Evolutionary conservation across 2,797 vertebrate species (phyloP), one percentile per base, ranked within the genome.

Genomic region (Lindbergichthys nudifrons): DNA sequence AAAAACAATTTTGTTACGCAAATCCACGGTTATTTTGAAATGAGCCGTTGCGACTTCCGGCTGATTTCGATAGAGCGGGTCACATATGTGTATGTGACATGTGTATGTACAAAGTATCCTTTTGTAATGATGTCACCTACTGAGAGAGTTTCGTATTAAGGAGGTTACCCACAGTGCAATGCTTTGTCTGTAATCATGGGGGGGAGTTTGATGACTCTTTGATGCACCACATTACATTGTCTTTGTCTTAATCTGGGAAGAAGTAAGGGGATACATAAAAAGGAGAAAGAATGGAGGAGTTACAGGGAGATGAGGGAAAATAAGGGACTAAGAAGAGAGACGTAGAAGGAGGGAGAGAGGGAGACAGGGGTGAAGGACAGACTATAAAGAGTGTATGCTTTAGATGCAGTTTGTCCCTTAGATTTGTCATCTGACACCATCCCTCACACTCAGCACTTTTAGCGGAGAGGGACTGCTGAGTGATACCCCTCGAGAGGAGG

Each of bases 401-500:
- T 87, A 85, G 78, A 93, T 87, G 89, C 89, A 88, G 91, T 88
- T 82, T 85, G 88, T 90, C 81, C 80, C 76, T 86, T 88, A 86
- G 82, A 92, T 93, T 94, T 94, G 93, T 92, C 92, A 92, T 89
- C 85, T 83, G 91, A 93, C 92, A 89, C 82, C 63, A 70, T 83
- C 72, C 77, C 61, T 86, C 89, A 87, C 82, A 89, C 88, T 95
- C 93, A 93, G 93, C 94, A 94, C 78, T 92, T 93, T 92, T 65
- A 80, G 83, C 64, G 59, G 72, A 83, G 74, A 86, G 79, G 80
- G 85, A 89, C 73, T 75, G 85, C 89, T 75, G 77, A 86, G 88
- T 74, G 80, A 79, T 81, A 77, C 69, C 80, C 76, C 83, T 73
- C 13, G 46, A 86, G 87, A 87, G 47, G 11, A 13, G 32, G 52